Conservation (phyloP, 2,797 vertebrate genomes). For the Lophius americanus region DNA sequence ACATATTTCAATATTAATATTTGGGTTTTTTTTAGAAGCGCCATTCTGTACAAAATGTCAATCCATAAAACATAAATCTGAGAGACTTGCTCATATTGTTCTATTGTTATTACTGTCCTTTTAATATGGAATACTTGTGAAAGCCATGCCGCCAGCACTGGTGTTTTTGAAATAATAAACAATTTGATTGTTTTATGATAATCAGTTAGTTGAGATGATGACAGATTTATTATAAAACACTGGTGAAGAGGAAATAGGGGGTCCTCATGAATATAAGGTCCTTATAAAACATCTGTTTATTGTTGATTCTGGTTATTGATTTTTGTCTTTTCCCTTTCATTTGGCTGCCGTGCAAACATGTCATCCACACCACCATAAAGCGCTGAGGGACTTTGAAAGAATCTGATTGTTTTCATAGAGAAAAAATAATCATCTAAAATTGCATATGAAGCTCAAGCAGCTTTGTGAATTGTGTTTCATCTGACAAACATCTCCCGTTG, state of each 20-base stretch:
- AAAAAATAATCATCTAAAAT: not conserved
- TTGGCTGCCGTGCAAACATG: conserved; percentile 14
- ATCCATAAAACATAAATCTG: too few species aligned
- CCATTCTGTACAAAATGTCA: too few species aligned
- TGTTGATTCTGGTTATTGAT: conserved; percentile 30
- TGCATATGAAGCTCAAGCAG: not conserved
- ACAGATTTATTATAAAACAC: too few species aligned
- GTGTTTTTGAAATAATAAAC: too few species aligned
- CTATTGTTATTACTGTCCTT: too few species aligned
- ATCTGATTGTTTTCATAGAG: conserved; percentile 12
- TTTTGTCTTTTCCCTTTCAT: conserved; percentile 23
- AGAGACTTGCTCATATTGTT: too few species aligned
- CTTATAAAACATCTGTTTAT: conserved; percentile 56
- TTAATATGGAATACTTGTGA: too few species aligned
- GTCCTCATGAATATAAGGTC: conserved; percentile 18
- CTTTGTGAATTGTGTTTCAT: conserved; percentile 9
- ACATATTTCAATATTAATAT: too few species aligned
- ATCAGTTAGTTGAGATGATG: too few species aligned
- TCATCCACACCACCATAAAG: conserved; percentile 1
- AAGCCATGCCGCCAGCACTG: too few species aligned
- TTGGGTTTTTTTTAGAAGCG: too few species aligned
- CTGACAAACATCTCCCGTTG: not conserved
- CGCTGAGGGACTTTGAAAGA: not conserved
- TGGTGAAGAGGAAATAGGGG: conserved; percentile 26
- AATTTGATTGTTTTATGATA: too few species aligned